Evolutionary conservation across 1,140 invertebrate species (phyloP), one percentile per base, ranked within the genome.

Genomic region (Anoplolepis gracilipes): DNA sequence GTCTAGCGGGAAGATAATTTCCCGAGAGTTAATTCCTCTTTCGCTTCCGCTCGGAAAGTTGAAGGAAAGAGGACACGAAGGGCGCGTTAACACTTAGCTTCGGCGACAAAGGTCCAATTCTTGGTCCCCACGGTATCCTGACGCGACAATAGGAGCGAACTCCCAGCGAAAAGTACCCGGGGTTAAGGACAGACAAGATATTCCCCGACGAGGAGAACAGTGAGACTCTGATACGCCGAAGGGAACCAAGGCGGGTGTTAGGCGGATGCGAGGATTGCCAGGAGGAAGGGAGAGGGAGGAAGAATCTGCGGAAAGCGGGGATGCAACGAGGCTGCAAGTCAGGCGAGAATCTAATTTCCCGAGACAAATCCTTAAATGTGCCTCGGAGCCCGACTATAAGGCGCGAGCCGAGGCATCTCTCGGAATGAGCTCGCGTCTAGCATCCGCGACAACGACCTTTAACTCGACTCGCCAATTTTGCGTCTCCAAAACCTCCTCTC

Each of bases 281-380:
- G 2, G 42, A 36, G 78, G 70, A 79, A 87, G 69, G 11, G 36
- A 33, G 61, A 65, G 42, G 49, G 84, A 82, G 85, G 81, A 87
- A 88, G 89, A 87, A 88, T 90, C 78, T 82, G 76, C 61, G 75
- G 87, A 88, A 87, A 90, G 82, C 73, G 75, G 87, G 73, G 87
- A 88, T 87, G 79, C 91, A 91, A 92, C 91, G 88, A 90, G 79
- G 91, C 90, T 92, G 92, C 92, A 94, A 94, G 92, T 94, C 92
- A 92, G 90, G 92, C 93, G 93, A 94, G 92, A 94, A 94, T 94
- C 93, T 95, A 94, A 95, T 95, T 95, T 95, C 93, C 94, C 93
- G 94, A 93, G 94, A 94, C 92, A 94, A 94, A 94, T 94, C 92
- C 93, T 94, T 93, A 94, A 94, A 93, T 93, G 92, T 93, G 91